A percentile compares a stretch with the other conserved stretches of the same genome.
phyloP scores from a whole-genome alignment of 2,797 vertebrate species.

The Hoplostethus atlanticus region DNA sequence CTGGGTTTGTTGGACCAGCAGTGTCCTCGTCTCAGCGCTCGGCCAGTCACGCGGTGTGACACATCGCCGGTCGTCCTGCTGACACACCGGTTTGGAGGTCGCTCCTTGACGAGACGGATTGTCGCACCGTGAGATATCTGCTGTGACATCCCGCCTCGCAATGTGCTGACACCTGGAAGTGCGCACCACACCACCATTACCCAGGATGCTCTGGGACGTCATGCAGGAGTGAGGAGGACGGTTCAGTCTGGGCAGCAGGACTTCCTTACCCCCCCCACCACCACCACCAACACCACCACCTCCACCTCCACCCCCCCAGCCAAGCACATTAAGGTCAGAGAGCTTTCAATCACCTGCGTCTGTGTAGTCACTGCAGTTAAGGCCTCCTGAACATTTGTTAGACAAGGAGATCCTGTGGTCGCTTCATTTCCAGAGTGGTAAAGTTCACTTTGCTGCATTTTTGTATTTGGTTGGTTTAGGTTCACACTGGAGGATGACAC shows the following conservation, averaged over 20 bases:
- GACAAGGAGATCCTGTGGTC: too few relatives aligned
- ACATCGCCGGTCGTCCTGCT: conserved; percentile 33
- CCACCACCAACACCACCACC: too few relatives aligned
- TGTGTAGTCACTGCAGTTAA: not conserved
- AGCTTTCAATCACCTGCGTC: conserved; percentile 1
- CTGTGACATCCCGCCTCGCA: conserved; percentile 49
- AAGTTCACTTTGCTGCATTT: too few relatives aligned
- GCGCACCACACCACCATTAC: conserved; percentile 33
- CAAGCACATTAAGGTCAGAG: not conserved
- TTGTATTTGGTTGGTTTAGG: too few relatives aligned
- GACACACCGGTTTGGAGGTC: conserved; percentile 43
- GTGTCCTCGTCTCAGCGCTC: conserved; percentile 13
- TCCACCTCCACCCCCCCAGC: not conserved
- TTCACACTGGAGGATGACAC: too few relatives aligned
- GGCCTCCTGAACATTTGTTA: not conserved
- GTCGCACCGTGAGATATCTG: conserved; percentile 47
- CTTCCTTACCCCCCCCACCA: not conserved
- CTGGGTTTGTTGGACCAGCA: conserved; percentile 26
- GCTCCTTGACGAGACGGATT: conserved; percentile 36
- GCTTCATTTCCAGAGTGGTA: too few relatives aligned
- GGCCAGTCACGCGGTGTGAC: conserved; percentile 37
- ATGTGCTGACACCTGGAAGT: conserved; percentile 62
- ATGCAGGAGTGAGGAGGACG: not conserved
- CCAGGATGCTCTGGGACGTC: conserved; percentile 39
- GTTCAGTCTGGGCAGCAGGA: not conserved